These are phyloP conservation scores for Corapipo altera DNA, from an alignment of 2,113 vertebrate genomes.

Conservation along the genomic window DNA sequence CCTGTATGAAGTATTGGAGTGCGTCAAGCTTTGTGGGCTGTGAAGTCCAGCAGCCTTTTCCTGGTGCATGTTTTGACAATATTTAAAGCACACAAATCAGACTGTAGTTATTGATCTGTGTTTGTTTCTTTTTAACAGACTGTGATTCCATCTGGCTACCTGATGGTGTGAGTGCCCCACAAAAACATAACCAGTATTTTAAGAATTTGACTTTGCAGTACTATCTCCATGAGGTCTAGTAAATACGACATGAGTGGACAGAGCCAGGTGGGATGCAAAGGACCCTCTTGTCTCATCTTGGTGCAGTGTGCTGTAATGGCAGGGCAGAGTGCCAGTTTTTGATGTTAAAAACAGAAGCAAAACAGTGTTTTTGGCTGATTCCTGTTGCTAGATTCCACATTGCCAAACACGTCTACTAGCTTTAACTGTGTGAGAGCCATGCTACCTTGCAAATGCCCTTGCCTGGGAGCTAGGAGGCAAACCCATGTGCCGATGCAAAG, in stretches of 20 bases:
- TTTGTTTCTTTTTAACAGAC: constrained; percentile 53
- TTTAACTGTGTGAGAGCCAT: neutral
- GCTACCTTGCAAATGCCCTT: neutral
- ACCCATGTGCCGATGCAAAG: rapidly evolving
- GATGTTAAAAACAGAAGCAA: neutral
- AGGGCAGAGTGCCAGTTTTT: neutral
- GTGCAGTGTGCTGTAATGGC: neutral
- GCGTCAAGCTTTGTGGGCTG: neutral
- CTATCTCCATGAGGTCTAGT: neutral
- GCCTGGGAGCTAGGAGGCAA: neutral
- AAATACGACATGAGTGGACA: neutral
- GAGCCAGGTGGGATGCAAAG: neutral
- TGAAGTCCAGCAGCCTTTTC: constrained; percentile 46
- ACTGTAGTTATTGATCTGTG: constrained; percentile 27
- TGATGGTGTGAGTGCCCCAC: constrained; percentile 20
- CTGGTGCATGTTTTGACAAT: constrained; percentile 1
- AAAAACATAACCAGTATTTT: constrained; percentile 27
- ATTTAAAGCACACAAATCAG: constrained; percentile 39
- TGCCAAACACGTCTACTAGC: neutral
- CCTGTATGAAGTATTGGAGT: neutral
- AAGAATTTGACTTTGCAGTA: neutral
- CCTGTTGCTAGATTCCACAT: neutral
- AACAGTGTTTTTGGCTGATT: neutral
- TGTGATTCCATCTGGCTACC: constrained; percentile 64
- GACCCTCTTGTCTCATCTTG: neutral